Conservation (phyloP, 2,797 vertebrate genomes). For the Galaxias olidus region DNA sequence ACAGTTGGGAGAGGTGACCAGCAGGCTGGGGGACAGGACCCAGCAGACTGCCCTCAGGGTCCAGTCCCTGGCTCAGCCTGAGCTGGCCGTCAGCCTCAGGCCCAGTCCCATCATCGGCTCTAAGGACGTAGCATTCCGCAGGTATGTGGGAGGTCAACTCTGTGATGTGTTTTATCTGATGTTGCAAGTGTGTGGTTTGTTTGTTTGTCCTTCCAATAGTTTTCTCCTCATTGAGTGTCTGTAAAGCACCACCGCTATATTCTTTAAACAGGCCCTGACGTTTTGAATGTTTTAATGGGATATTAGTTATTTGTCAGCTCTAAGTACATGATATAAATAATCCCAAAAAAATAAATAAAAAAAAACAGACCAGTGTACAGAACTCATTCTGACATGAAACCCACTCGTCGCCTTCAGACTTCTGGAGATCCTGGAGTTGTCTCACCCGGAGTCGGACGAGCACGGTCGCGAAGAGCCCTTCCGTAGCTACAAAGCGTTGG, state of each 20-base stretch:
- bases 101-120: slow-evolving; percentile 75
- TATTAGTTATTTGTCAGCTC: too few species aligned
- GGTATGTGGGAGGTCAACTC: slow-evolving; percentile 65
- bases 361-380: too few species aligned
- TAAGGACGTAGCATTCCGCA: slow-evolving; percentile 78
- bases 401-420: slow-evolving; percentile 70
- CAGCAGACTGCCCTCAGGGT: slow-evolving; percentile 60
- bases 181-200: too few species aligned
- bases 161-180: too few species aligned
- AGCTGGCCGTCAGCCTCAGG: slow-evolving; percentile 59
- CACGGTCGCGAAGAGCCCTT: slow-evolving; percentile 78
- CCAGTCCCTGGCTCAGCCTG: slow-evolving; percentile 70
- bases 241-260: too few species aligned
- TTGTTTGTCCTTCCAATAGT: too few species aligned
- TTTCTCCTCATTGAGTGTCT: too few species aligned
- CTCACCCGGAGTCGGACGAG: slow-evolving; percentile 36
- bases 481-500: slow-evolving; percentile 80
- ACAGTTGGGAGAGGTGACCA: slow-evolving; percentile 72
- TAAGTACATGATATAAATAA: too few species aligned
- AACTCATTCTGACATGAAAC: too few species aligned
- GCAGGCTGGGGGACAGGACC: slow-evolving; percentile 68
- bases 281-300: too few species aligned
- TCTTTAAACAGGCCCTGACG: too few species aligned
- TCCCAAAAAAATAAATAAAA: too few species aligned
- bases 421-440: slow-evolving; percentile 81